Evolutionary conservation across 1,140 invertebrate species (phyloP), one percentile per base, ranked within the genome.

Genomic region (Grapholita molesta): DNA sequence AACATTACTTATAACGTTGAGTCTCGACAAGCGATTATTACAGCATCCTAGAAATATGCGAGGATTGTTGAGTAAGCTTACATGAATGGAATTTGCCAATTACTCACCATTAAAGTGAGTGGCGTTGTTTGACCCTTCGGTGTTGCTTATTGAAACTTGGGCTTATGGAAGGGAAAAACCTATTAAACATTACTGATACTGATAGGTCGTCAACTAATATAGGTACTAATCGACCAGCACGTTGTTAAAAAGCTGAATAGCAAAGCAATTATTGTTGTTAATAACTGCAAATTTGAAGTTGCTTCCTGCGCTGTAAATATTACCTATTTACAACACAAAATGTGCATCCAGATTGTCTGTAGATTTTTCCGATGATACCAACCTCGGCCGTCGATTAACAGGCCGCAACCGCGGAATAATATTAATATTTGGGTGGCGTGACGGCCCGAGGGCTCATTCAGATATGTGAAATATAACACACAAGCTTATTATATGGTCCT

Each of bases 381-480:
- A 48, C 15, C 42, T 48, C 42, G 42, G n/a, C 12, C 55, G 24
- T 28, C 25, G 55, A 61, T 61, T 61, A 61, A 61, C 55, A 11
- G n/a, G 15, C 28, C 53, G 53, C 55, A 61, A 21, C 8, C 18
- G 42, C 7, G 18, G 55, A 61, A 30, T 61, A 61, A 32, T 61
- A 28, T 61, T 32, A 28, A 61, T 61, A 61, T 61, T 30, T 12
- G 24, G 28, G 55, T 30, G 55, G 55, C 55, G 55, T 61, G n/a
- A 61, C 55, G 53, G 8, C 42, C 42, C 42, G 18, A 7, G 18
- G 35, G 7, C 7, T 18, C 2, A 21, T 48, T 48, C 42, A 21
- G 4, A 48, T 4, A n/a, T 3, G 12, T 38, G 1, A 38, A 38
- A 38, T 38, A 15, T 15, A n/a, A 38, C 6, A n/a, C n/a, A n/a